These are phyloP conservation scores for Dendroctonus ponderosae DNA, from an alignment of 1,140 invertebrate species.

Conservation along the genomic window DNA sequence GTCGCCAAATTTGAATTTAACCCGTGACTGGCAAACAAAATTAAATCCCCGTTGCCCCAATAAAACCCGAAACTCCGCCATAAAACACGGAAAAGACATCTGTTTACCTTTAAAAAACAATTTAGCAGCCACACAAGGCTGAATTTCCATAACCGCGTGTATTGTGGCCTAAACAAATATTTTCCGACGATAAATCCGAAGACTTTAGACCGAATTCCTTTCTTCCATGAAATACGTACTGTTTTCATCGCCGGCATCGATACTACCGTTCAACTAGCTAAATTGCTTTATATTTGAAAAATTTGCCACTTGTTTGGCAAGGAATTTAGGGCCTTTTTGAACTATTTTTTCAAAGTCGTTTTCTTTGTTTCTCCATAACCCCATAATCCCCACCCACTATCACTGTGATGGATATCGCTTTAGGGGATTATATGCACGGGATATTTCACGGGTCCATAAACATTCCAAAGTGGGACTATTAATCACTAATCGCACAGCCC, in stretches of 20 bases:
- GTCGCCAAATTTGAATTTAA: neutral
- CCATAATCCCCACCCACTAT: no score
- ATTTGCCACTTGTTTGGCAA: no score
- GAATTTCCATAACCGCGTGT: slow-evolving; percentile 16
- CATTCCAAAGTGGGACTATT: slow-evolving; percentile 23
- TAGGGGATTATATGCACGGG: slow-evolving; percentile 16
- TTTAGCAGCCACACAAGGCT: slow-evolving; percentile 15
- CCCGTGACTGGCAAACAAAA: slow-evolving; percentile 9
- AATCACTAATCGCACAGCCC: slow-evolving; percentile 19
- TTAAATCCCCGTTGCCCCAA: slow-evolving; percentile 4
- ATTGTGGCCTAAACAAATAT: slow-evolving; percentile 28
- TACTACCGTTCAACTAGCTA: no score
- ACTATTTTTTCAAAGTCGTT: no score
- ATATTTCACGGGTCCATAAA: slow-evolving; percentile 28
- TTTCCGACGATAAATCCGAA: slow-evolving; percentile 17
- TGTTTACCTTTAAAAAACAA: slow-evolving; percentile 28
- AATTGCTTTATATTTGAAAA: no score
- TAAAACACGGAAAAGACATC: slow-evolving; percentile 29
- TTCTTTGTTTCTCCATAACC: no score
- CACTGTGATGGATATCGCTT: neutral
- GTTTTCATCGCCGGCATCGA: neutral
- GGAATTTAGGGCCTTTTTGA: no score
- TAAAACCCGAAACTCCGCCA: slow-evolving; percentile 4
- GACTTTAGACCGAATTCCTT: neutral
- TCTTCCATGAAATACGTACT: neutral